Evolutionary conservation across 2,888 invertebrate species (phyloP), one percentile per base, ranked within the genome.

Genomic region (Agrotis exclamationis): DNA sequence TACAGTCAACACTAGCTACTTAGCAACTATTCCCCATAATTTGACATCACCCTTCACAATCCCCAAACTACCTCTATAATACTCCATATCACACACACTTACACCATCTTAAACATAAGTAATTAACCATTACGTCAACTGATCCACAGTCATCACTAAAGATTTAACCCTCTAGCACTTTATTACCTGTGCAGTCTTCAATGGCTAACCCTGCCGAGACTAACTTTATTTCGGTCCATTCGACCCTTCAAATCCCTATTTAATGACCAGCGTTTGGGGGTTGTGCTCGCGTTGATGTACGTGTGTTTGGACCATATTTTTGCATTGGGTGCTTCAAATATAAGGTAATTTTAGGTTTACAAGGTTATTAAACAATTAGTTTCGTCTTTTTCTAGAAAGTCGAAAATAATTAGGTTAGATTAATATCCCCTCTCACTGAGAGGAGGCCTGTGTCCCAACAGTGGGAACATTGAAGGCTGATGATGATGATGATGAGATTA

Each of bases 191-290:
- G 87, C 89, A 87, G 87, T 88, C 87, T 89, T 91, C 90, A 89
- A 90, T 90, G 80, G 82, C 82, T 86, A 86, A 85, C 84, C 84
- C 83, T 84, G 83, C 86, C 84, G 89, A 87, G 91, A 90, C 91
- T 94, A 93, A 94, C 93, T 95, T 95, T 94, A 95, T 94, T 95
- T 94, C 90, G 90, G 91, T 86, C 92, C 89, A 89, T 87, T 91
- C 94, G 93, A 95, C 95, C 95, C 95, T 93, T 94, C 91, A 95
- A 95, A 95, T 95, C 95, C 95, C 91, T 89, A 90, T 95, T 95
- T 95, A 95, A 95, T 95, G 95, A 95, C 95, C 93, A 90, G 88
- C 89, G 90, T 91, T 90, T 89, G 80, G 74, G 39, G 73, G 13
- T 33, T 50, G 47, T 47, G 54, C 24, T 90, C 79, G 11, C 33